Evolutionary conservation across 2,113 vertebrate species (phyloP).

Genomic region (Xyliphius kryptos): DNA sequence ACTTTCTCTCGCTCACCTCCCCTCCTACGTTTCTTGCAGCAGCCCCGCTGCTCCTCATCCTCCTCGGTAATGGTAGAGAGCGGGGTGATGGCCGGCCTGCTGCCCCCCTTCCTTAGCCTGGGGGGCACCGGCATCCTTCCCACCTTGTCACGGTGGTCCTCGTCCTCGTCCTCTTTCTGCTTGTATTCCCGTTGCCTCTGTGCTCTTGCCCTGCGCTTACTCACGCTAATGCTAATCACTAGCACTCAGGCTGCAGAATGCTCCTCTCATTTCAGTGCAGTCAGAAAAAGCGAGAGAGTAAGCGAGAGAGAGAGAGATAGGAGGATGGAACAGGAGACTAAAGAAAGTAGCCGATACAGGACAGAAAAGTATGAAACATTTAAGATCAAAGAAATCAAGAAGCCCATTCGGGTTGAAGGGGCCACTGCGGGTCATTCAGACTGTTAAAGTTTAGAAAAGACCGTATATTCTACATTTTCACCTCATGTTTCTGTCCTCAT

Average conservation of each 20-base stretch:
- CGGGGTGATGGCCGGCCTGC: slow-evolving; percentile 67
- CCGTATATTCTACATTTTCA: slow-evolving; percentile 56
- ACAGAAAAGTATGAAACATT: no score
- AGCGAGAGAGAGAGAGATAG: slow-evolving; percentile 2
- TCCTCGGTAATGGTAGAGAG: slow-evolving; percentile 96
- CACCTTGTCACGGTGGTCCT: slow-evolving; percentile 39
- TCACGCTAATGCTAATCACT: slow-evolving; percentile 51
- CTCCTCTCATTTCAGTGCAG: slow-evolving; percentile 55
- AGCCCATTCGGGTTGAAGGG: background rate
- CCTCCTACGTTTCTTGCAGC: slow-evolving; percentile 47
- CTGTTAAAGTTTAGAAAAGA: slow-evolving; percentile 56
- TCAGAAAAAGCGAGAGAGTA: slow-evolving; percentile 7
- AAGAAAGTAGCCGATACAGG: slow-evolving; percentile 9
- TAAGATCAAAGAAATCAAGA: no score
- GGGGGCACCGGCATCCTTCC: slow-evolving; percentile 47
- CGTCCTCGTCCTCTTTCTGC: slow-evolving; percentile 32
- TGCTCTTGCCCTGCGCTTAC: slow-evolving; percentile 26
- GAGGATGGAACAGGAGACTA: slow-evolving; percentile 12
- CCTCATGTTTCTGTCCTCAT: slow-evolving; percentile 1
- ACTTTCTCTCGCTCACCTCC: slow-evolving; percentile 14
- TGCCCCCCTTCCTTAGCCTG: slow-evolving; percentile 72
- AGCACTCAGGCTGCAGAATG: slow-evolving; percentile 54
- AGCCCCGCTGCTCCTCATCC: slow-evolving; percentile 82
- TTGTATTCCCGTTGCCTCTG: slow-evolving; percentile 41
- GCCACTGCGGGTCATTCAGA: slow-evolving; percentile 31